Conservation (phyloP, 2,888 invertebrate genomes). For the Conomelus anceps region DNA sequence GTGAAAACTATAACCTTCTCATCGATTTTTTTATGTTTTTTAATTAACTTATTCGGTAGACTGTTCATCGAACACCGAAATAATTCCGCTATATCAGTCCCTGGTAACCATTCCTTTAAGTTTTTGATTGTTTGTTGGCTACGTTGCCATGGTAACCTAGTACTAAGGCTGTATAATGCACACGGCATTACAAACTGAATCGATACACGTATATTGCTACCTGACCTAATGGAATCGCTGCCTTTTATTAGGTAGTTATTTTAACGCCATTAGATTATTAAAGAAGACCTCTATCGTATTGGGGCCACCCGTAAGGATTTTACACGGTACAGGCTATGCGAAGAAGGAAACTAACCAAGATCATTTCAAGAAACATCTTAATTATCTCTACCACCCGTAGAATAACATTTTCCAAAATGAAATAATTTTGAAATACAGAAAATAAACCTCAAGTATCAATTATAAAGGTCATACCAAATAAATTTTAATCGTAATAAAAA, state of each 20-base stretch:
- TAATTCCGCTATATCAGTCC: neutral
- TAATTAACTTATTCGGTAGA: neutral
- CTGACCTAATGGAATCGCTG: neutral
- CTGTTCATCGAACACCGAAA: neutral
- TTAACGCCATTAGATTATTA: neutral
- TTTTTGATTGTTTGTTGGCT: neutral
- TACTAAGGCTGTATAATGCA: neutral
- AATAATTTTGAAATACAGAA: too few species aligned
- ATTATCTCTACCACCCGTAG: neutral
- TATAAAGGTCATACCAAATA: too few species aligned
- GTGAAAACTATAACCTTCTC: neutral
- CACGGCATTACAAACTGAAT: too few species aligned
- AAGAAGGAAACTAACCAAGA: neutral
- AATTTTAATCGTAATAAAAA: too few species aligned
- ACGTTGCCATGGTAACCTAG: neutral
- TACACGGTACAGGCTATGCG: neutral
- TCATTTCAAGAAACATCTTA: neutral
- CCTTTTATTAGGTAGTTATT: neutral
- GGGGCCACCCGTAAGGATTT: neutral
- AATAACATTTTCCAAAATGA: too few species aligned
- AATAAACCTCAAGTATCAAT: too few species aligned
- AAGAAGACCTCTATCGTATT: neutral
- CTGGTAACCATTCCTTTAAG: neutral
- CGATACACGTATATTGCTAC: neutral
- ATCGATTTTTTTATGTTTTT: neutral